Conservation (phyloP, 1,140 invertebrate species). For the Argopecten irradians region DNA sequence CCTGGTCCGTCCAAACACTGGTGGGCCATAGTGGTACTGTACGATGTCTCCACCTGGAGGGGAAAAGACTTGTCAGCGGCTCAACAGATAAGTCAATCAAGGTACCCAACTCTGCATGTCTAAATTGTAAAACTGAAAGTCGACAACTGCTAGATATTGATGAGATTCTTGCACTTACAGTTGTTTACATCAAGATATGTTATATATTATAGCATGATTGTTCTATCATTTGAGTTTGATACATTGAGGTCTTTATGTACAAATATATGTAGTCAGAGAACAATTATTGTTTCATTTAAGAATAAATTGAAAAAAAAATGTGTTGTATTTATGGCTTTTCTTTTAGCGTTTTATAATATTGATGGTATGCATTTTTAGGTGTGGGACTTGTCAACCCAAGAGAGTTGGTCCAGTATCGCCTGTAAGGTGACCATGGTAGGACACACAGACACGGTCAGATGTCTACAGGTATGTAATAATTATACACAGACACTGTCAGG, state of each 20-base stretch:
- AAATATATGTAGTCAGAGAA: no score
- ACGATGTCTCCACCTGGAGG: constrained; percentile 79
- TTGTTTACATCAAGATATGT: neutral
- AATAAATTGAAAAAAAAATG: no score
- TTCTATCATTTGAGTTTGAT: no score
- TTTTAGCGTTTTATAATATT: neutral
- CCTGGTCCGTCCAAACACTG: constrained; percentile 80
- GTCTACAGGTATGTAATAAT: constrained; percentile 46
- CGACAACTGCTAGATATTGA: no score
- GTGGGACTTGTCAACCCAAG: constrained; percentile 79
- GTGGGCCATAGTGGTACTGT: constrained; percentile 80
- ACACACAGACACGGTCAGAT: constrained; percentile 51
- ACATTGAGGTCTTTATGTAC: no score
- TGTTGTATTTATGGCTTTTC: no score
- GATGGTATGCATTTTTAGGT: constrained; percentile 70
- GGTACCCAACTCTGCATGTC: constrained; percentile 64
- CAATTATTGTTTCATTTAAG: no score
- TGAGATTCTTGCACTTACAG: neutral
- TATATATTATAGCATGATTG: neutral
- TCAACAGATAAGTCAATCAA: constrained; percentile 80
- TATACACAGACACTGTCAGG: neutral
- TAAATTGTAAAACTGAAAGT: no score
- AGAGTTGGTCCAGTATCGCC: constrained; percentile 80
- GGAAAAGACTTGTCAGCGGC: constrained; percentile 79
- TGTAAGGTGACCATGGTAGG: constrained; percentile 79